Percentiles rank a stretch among this genome's conserved stretches.
Conservation (phyloP, 2,113 vertebrate species). For the Gambusia affinis region DNA sequence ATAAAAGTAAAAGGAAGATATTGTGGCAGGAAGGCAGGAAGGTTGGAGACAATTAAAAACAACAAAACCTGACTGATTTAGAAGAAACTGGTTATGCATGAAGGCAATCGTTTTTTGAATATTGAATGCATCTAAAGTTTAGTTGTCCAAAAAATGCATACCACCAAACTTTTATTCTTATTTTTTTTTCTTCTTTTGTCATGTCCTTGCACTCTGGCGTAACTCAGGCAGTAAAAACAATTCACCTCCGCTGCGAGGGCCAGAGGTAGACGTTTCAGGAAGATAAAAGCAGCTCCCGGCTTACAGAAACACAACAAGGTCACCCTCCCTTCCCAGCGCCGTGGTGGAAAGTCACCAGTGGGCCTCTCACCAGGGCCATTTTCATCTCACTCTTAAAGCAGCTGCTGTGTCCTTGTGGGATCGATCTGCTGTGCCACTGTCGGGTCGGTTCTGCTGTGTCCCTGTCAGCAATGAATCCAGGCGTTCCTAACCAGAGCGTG, state of each 20-base stretch:
- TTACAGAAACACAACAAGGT: constrained; percentile 59
- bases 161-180: background rate
- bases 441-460: constrained; percentile 54
- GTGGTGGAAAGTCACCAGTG: constrained; percentile 63
- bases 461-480: constrained; percentile 62
- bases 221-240: background rate
- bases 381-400: constrained; percentile 52
- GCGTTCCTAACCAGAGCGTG: constrained; percentile 52
- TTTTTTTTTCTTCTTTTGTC: no score
- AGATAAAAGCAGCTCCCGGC: constrained; percentile 25
- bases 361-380: constrained; percentile 54
- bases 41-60: background rate
- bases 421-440: constrained; percentile 67
- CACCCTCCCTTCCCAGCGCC: constrained; percentile 37
- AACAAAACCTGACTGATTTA: background rate
- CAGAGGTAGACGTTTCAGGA: constrained; percentile 9
- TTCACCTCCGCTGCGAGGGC: constrained; percentile 3
- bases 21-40: background rate
- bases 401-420: constrained; percentile 65
- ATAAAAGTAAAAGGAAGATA: background rate
- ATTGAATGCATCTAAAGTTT: background rate
- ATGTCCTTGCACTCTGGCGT: background rate
- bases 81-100: background rate
- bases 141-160: background rate
- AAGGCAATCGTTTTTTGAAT: background rate